Conservation (phyloP, 2,797 vertebrate genomes). For the Ispidina picta region DNA sequence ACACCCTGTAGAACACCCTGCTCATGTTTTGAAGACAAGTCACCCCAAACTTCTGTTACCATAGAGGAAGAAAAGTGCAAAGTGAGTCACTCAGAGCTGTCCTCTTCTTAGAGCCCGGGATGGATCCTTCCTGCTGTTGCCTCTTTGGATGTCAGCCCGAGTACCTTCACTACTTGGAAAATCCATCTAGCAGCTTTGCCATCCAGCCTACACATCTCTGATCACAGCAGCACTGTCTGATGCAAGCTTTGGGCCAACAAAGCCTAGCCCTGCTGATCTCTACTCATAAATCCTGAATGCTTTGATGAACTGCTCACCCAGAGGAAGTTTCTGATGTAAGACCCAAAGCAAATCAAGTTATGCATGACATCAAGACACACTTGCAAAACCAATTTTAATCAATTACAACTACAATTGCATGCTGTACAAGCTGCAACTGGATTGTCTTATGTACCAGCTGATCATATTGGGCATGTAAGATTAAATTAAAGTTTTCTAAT, state of each 20-base stretch:
- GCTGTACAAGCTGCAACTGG: conserved; percentile 45
- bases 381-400: conserved; percentile 57
- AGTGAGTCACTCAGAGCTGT: neutral
- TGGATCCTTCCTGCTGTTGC: neutral
- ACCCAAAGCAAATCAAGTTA: conserved; percentile 50
- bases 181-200: neutral
- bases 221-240: neutral
- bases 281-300: neutral
- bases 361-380: conserved; percentile 43
- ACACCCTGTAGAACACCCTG: neutral
- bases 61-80: neutral
- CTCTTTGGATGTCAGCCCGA: neutral
- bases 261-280: neutral
- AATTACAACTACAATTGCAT: conserved; percentile 51
- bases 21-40: neutral
- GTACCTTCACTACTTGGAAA: neutral
- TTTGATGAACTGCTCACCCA: neutral
- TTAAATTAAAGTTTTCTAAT: conserved; percentile 71
- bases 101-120: neutral
- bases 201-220: neutral
- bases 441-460: conserved; percentile 45
- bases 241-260: neutral
- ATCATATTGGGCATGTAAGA: conserved; percentile 66
- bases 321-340: neutral
- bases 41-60: neutral